Base-by-base conservation (phyloP, 1,140 invertebrate species). In the Stegodyphus dumicola region DNA sequence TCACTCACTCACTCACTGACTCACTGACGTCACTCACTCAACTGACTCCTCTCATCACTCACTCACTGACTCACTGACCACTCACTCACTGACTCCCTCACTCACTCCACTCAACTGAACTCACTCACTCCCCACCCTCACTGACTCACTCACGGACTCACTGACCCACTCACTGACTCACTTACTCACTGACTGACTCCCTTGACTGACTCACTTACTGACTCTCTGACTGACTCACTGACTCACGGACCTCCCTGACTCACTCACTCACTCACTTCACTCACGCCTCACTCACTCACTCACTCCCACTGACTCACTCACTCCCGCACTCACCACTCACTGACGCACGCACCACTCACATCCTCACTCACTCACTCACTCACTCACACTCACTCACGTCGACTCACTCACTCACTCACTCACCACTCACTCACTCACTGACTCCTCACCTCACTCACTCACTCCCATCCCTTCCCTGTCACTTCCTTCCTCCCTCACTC, bases 141-240 rank as follows among this genome's bases (percentile, higher is more conserved):
- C 78, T 75, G 6, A n/a, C n/a, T 79, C n/a, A n/a, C n/a, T n/a
- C n/a, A n/a, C n/a, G 73, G 10, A 75, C 77, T 78, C 77, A 73
- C 66, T n/a, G 7, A 13, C n/a, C 74, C 60, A 73, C 60, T 78
- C 60, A 13, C 77, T 60, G 71, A 13, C 60, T 73, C 77, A 6
- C 48, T 18, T 33, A 9, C 77, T n/a, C 60, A n/a, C n/a, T n/a
- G n/a, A n/a, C n/a, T n/a, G n/a, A n/a, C n/a, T n/a, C n/a, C n/a
- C n/a, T n/a, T n/a, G n/a, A n/a, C n/a, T n/a, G n/a, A n/a, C n/a
- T n/a, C n/a, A n/a, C n/a, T n/a, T n/a, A n/a, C n/a, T n/a, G n/a
- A n/a, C n/a, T n/a, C n/a, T n/a, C n/a, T n/a, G n/a, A n/a, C n/a
- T n/a, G n/a, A n/a, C n/a, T n/a, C n/a, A n/a, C n/a, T n/a, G n/a